phyloP scores from a whole-genome alignment of 2,888 invertebrate genomes.

The Eupithecia inturbata region DNA sequence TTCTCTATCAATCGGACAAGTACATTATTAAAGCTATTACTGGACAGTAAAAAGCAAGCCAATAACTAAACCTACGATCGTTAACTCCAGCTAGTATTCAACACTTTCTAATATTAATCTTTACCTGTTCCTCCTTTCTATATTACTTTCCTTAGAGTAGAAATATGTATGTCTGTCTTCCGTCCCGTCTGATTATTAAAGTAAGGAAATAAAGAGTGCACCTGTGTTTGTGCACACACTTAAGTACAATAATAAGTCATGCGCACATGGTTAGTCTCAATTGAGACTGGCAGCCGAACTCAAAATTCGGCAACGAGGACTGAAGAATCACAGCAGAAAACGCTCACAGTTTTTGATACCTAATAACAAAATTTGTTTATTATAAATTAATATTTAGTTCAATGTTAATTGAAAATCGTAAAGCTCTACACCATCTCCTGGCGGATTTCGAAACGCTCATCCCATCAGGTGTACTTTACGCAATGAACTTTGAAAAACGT shows the following conservation, averaged over 20 bases:
- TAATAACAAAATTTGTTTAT: background rate
- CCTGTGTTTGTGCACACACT: background rate
- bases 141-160: slow-evolving; percentile 12
- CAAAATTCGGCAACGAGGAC: too few relatives aligned
- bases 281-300: background rate
- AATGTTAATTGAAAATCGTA: background rate
- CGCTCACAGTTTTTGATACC: background rate
- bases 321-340: background rate
- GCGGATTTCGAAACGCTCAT: slow-evolving; percentile 41
- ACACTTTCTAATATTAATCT: slow-evolving; percentile 30
- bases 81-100: slow-evolving; percentile 21
- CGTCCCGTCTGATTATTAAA: background rate
- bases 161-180: background rate
- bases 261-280: background rate
- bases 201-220: background rate
- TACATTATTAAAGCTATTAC: background rate
- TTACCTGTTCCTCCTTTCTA: slow-evolving; percentile 34
- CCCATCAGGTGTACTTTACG: slow-evolving; percentile 36
- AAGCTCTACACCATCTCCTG: background rate
- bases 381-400: background rate
- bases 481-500: slow-evolving; percentile 29
- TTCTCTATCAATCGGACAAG: background rate
- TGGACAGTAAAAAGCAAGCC: background rate
- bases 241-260: background rate
- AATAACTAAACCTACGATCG: background rate